Evolutionary conservation across 2,797 vertebrate genomes (phyloP).

Genomic region (Garrulus glandarius): DNA sequence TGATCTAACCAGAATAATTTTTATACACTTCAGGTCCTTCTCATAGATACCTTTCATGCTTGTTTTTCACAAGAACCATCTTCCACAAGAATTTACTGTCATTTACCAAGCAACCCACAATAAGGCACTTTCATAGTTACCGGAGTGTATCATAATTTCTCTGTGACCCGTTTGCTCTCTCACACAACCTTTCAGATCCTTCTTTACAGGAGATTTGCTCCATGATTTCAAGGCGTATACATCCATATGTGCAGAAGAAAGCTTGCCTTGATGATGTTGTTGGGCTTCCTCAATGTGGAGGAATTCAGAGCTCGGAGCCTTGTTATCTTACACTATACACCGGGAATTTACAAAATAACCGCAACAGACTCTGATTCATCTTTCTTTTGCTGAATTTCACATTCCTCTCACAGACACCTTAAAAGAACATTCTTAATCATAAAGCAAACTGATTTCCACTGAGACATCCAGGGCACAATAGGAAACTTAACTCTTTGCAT

Average conservation of each 20-base stretch:
- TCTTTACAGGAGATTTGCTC: background rate
- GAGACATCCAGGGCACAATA: background rate
- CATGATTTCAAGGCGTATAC: background rate
- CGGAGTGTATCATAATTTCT: accelerated
- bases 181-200: background rate
- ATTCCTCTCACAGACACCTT: conserved; percentile 64
- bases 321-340: background rate
- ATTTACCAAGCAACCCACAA: background rate
- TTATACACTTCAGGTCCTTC: background rate
- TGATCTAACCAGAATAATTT: background rate
- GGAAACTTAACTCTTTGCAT: conserved; percentile 25
- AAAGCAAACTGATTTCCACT: conserved; percentile 2
- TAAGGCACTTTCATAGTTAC: background rate
- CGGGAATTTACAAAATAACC: conserved; percentile 65
- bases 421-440: conserved; percentile 39
- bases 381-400: conserved; percentile 33
- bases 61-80: background rate
- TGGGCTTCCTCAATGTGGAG: background rate
- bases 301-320: background rate
- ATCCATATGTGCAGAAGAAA: background rate
- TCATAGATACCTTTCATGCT: background rate
- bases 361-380: conserved; percentile 67
- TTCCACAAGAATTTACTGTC: background rate
- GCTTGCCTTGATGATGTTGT: background rate
- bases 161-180: background rate